These are phyloP conservation scores for Hippocampus guttulatus DNA, from an alignment of 2,113 vertebrate species.

Conservation along the genomic window DNA sequence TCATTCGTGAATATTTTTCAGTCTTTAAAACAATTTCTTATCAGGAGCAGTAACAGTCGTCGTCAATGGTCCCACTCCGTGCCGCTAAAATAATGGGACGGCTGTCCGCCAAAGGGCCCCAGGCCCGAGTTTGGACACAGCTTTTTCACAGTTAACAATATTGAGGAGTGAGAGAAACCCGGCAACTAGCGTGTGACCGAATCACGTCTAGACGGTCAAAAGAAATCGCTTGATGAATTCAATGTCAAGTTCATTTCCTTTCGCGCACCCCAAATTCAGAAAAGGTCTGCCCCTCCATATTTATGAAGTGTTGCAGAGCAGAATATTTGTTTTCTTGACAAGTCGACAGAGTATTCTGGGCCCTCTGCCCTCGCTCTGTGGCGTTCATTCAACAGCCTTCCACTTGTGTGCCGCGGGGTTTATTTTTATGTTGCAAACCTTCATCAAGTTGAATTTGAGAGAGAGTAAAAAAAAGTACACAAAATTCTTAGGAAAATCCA, in stretches of 20 bases:
- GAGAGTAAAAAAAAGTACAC: conserved; percentile 40
- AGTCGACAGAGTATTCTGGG: conserved; percentile 62
- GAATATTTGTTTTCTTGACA: conserved; percentile 72
- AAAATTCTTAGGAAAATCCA: conserved; percentile 72
- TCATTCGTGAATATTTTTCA: too few species aligned
- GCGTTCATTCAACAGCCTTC: conserved; percentile 73
- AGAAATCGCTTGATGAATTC: conserved; percentile 50
- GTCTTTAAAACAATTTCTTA: too few species aligned
- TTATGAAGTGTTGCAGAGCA: conserved; percentile 66
- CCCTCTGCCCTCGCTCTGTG: conserved; percentile 49
- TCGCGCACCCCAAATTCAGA: conserved; percentile 33
- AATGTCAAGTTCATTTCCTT: conserved; percentile 58
- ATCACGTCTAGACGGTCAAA: conserved; percentile 18
- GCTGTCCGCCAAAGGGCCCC: too few species aligned
- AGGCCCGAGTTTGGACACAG: not conserved
- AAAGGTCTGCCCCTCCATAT: conserved; percentile 51
- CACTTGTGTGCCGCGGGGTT: conserved; percentile 73
- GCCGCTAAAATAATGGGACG: too few species aligned
- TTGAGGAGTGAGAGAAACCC: not conserved
- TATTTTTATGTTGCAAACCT: conserved; percentile 77
- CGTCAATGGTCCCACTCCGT: too few species aligned
- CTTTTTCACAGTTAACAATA: too few species aligned
- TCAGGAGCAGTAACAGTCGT: too few species aligned
- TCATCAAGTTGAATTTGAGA: conserved; percentile 78
- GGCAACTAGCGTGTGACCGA: conserved; percentile 9